A percentile compares a stretch with the other conserved stretches of the same genome.
Conservation (phyloP, 2,888 invertebrate genomes). For the Sphinx pinastri region DNA sequence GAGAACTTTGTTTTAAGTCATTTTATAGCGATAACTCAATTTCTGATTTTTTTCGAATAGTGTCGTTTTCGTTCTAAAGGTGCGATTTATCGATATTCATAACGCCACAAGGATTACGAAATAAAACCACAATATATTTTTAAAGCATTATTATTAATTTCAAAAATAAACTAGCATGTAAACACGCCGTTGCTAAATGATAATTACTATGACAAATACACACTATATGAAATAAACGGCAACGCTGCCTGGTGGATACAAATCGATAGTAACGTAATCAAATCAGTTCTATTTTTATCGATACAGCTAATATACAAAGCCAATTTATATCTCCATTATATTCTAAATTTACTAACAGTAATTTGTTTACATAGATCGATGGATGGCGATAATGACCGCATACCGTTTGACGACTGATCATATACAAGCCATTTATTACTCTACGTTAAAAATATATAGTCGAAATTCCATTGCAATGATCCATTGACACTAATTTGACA, state of each 20-base stretch:
- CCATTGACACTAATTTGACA: conserved; percentile 20
- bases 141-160: conserved; percentile 79
- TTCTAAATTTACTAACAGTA: conserved; percentile 70
- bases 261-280: conserved; percentile 52
- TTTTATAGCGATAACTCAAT: too few relatives aligned
- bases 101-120: not conserved
- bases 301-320: conserved; percentile 68
- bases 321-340: conserved; percentile 61
- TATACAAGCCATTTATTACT: conserved; percentile 19
- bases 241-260: conserved; percentile 44
- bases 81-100: too few relatives aligned
- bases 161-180: conserved; percentile 80
- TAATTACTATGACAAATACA: conserved; percentile 76
- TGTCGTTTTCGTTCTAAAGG: too few relatives aligned
- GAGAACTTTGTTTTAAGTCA: too few relatives aligned
- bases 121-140: conserved; percentile 47
- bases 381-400: conserved; percentile 40
- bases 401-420: conserved; percentile 26
- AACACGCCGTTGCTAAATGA: conserved; percentile 76
- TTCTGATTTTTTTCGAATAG: too few relatives aligned
- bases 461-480: conserved; percentile 13
- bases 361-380: conserved; percentile 63
- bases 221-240: conserved; percentile 60
- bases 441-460: conserved; percentile 1
- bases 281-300: conserved; percentile 71